Evolutionary conservation across 2,797 vertebrate genomes (phyloP).

Genomic region (Fistularia tabacaria): DNA sequence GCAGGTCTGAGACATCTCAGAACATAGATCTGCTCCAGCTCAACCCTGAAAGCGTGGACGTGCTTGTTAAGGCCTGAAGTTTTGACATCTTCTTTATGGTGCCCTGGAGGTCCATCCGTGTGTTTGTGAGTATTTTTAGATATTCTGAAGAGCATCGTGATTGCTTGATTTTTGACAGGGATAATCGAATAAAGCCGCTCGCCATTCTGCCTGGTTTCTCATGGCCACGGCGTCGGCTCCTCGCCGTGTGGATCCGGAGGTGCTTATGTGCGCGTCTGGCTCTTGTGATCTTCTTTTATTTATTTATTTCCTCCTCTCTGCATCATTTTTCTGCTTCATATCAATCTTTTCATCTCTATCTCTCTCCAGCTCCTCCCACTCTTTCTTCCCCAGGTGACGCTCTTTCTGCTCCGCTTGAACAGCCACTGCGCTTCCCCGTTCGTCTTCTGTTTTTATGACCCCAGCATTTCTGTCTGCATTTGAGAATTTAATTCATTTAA

Average conservation of each 20-base stretch:
- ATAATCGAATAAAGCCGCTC: too few relatives aligned
- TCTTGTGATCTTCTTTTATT: not conserved
- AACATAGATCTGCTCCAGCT: too few relatives aligned
- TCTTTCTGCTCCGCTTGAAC: too few relatives aligned
- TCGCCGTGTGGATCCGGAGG: not conserved
- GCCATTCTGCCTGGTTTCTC: too few relatives aligned
- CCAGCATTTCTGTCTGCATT: too few relatives aligned
- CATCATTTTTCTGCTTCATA: slow-evolving; percentile 9
- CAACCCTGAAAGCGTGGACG: slow-evolving; percentile 4
- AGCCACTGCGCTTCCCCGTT: too few relatives aligned
- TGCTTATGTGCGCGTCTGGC: slow-evolving; percentile 1
- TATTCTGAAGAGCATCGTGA: not conserved
- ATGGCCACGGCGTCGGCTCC: too few relatives aligned
- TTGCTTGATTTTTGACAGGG: too few relatives aligned
- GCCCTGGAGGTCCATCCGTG: slow-evolving; percentile 11
- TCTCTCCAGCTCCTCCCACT: not conserved
- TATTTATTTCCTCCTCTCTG: not conserved
- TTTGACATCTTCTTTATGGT: slow-evolving; percentile 14
- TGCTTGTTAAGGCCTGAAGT: slow-evolving; percentile 46
- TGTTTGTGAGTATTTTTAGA: slow-evolving; percentile 4
- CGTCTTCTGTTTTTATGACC: too few relatives aligned
- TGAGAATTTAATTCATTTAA: too few relatives aligned
- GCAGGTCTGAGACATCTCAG: too few relatives aligned
- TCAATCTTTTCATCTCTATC: slow-evolving; percentile 2
- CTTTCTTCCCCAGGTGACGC: not conserved